Conservation (phyloP, 23 tunicate species). For the Trididemnum nubilum region DNA sequence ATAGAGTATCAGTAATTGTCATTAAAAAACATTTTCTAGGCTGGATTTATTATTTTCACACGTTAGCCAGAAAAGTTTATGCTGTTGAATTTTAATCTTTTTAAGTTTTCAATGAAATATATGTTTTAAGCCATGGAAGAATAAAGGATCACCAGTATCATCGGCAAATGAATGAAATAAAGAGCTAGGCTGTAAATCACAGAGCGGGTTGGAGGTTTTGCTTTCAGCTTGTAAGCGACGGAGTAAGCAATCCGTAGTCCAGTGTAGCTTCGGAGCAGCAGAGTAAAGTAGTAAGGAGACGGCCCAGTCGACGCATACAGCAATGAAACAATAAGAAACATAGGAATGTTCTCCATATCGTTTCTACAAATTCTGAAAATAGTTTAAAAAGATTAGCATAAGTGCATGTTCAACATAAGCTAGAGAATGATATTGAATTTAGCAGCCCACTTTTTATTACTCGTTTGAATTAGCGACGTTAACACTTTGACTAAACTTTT, state of each 20-base stretch:
- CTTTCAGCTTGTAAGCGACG: constrained; percentile 34
- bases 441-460: too few species aligned
- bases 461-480: too few species aligned
- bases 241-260: constrained; percentile 35
- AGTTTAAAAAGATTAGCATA: too few species aligned
- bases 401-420: neutral
- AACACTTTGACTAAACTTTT: too few species aligned
- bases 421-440: too few species aligned
- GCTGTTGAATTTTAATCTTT: too few species aligned
- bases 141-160: constrained; percentile 23
- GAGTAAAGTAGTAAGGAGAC: constrained; percentile 16
- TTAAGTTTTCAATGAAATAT: too few species aligned
- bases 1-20: too few species aligned
- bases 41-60: too few species aligned
- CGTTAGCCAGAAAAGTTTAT: too few species aligned
- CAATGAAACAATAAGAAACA: constrained; percentile 43
- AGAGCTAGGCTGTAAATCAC: constrained; percentile 48
- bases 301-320: constrained; percentile 46
- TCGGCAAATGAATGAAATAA: constrained; percentile 50
- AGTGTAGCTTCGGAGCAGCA: constrained; percentile 45
- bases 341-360: constrained; percentile 52
- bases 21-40: too few species aligned
- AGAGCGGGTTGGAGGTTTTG: constrained; percentile 53
- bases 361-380: constrained; percentile 50
- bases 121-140: neutral